Conservation (phyloP, 2,888 invertebrate species). For the Xestia rhomboidea region DNA sequence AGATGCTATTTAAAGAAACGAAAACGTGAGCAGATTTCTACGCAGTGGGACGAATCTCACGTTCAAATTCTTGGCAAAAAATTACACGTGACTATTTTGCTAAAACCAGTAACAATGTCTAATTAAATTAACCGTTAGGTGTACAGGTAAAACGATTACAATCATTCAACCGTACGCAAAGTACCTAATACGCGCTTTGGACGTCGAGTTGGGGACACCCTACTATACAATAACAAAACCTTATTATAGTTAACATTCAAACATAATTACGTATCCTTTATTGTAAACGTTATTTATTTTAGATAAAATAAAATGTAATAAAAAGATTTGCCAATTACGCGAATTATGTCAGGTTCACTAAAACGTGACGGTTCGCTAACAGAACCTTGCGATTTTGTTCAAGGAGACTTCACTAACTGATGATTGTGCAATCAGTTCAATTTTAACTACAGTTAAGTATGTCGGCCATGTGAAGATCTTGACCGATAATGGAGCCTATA, state of each 20-base stretch:
- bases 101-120: neutral
- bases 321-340: slow-evolving; percentile 44
- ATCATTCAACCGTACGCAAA: neutral
- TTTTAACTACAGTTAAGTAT: slow-evolving; percentile 1
- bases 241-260: slow-evolving; percentile 29
- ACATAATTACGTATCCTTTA: slow-evolving; percentile 7
- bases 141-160: neutral
- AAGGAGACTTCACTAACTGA: slow-evolving; percentile 61
- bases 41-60: neutral
- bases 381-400: slow-evolving; percentile 68
- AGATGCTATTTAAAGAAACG: neutral
- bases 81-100: slow-evolving; percentile 1
- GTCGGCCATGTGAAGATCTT: neutral
- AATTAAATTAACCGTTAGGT: slow-evolving; percentile 4
- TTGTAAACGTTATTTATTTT: neutral
- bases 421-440: slow-evolving; percentile 48
- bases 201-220: neutral
- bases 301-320: slow-evolving; percentile 3
- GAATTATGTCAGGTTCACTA: slow-evolving; percentile 51
- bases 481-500: neutral
- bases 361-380: slow-evolving; percentile 61
- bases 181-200: neutral
- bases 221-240: neutral
- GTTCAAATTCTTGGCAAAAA: neutral
- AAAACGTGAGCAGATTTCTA: neutral